Evolutionary conservation across 2,113 vertebrate species (phyloP), one percentile per base, ranked within the genome.

Genomic region (Agapornis roseicollis): DNA sequence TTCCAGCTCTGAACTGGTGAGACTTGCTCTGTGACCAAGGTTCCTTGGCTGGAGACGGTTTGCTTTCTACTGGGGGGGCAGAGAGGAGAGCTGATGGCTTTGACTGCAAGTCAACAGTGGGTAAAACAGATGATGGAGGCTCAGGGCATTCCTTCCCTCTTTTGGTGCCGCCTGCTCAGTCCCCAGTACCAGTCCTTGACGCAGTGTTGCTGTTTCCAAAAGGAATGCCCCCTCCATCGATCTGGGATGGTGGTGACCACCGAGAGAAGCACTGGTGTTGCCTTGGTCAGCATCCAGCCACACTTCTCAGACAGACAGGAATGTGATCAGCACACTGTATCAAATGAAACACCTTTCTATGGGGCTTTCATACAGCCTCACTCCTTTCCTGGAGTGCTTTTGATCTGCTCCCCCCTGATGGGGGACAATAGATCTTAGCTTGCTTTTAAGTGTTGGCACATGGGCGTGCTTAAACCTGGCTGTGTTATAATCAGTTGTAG

Each of bases 261-360:
- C 24, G 25, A 33, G n/a, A 25, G 29, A 37, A 47, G 22, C 13
- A 4, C 29, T 46, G 35, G 6, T 14, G 22, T 11, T 50, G 58
- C 12, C 44, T 49, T 17, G 44, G 46, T 77, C 64, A 72, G 41
- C 47, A 63, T 17, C 47, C 42, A 56, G 14, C 47, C 49, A 3
- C 16, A 17, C 19, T 64, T 27, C 27, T 20, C 23, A 2, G 18
- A 28, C 29, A 47, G 61, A 6, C 6, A 31, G 44, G 44, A 64
- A 53, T 17, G 17, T 0, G 2, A 16, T 39, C 44, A 70, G 55
- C 33, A 50, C 24, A 9, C 18, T 0, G 0, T 24, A 12, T 35
- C 7, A 12, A 15, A 41, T 4, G 22, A 64, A 85, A 56, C 23
- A 42, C 64, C 8, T 64, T 68, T 58, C 71, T 55, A 3, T 10